These are phyloP conservation scores for Astreopora myriophthalma DNA, from an alignment of 64 coral and sea anemone species.

Conservation along the genomic window DNA sequence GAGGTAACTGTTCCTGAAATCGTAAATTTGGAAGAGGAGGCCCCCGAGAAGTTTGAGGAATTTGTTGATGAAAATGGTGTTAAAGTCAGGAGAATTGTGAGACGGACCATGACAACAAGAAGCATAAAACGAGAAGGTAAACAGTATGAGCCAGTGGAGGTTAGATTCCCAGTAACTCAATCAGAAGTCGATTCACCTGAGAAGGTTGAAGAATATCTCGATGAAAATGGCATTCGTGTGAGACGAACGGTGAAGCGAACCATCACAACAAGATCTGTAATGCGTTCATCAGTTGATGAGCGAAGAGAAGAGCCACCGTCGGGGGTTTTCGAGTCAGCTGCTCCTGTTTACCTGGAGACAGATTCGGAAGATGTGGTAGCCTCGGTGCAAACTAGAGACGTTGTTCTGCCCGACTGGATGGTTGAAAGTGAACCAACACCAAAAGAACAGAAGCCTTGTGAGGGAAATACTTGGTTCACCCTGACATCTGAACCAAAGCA, in stretches of 20 bases:
- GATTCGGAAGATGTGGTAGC: slow-evolving; percentile 8
- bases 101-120: slow-evolving; percentile 21
- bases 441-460: not conserved
- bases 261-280: slow-evolving; percentile 47
- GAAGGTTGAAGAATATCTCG: slow-evolving; percentile 38
- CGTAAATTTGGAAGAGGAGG: not conserved
- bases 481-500: too few relatives aligned
- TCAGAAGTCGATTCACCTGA: slow-evolving; percentile 1
- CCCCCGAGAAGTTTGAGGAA: slow-evolving; percentile 21
- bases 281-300: not conserved
- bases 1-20: slow-evolving; percentile 25
- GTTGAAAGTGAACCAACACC: not conserved
- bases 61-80: slow-evolving; percentile 71
- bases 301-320: not conserved
- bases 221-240: slow-evolving; percentile 38
- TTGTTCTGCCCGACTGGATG: slow-evolving; percentile 20
- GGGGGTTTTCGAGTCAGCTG: slow-evolving; percentile 4
- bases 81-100: slow-evolving; percentile 42
- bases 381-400: not conserved
- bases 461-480: not conserved
- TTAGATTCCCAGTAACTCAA: not conserved
- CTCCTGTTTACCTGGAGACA: not conserved
- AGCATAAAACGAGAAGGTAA: slow-evolving; percentile 9
- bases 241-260: slow-evolving; percentile 49
- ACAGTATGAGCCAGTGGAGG: not conserved